Percentiles rank a stretch among this genome's conserved stretches.
Conservation (phyloP, 2,797 vertebrate species). For the Bradypodion pumilum region DNA sequence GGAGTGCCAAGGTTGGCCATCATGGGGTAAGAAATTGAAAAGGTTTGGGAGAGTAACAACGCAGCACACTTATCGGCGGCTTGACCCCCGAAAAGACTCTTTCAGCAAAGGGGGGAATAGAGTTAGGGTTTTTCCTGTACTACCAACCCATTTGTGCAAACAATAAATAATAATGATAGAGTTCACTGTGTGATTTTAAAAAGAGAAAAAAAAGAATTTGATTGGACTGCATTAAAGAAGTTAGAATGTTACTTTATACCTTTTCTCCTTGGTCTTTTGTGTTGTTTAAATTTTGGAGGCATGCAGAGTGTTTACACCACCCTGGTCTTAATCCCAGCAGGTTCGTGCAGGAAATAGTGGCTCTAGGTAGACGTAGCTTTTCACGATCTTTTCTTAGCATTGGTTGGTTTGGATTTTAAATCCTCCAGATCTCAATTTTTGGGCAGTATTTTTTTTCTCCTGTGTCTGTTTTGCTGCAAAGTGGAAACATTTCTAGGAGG, state of each 20-base stretch:
- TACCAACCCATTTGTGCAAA: constrained; percentile 67
- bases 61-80: constrained; percentile 71
- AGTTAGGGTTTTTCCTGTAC: constrained; percentile 54
- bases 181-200: constrained; percentile 68
- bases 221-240: constrained; percentile 81
- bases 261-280: constrained; percentile 72
- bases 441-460: too few species aligned
- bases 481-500: too few species aligned
- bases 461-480: too few species aligned
- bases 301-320: too few species aligned
- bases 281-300: constrained; percentile 55
- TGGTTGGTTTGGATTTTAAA: too few species aligned
- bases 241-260: constrained; percentile 75
- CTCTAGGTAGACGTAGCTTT: too few species aligned
- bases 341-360: constrained; percentile 26
- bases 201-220: constrained; percentile 60
- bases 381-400: too few species aligned
- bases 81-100: constrained; percentile 55
- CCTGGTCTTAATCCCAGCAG: background rate
- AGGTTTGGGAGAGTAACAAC: constrained; percentile 51
- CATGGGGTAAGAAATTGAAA: background rate
- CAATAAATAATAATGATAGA: constrained; percentile 70
- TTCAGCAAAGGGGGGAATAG: constrained; percentile 54
- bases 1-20: too few species aligned
- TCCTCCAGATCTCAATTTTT: too few species aligned